Base-by-base conservation (phyloP, 2,113 vertebrate species). In the Sylvilagus bachmani region DNA sequence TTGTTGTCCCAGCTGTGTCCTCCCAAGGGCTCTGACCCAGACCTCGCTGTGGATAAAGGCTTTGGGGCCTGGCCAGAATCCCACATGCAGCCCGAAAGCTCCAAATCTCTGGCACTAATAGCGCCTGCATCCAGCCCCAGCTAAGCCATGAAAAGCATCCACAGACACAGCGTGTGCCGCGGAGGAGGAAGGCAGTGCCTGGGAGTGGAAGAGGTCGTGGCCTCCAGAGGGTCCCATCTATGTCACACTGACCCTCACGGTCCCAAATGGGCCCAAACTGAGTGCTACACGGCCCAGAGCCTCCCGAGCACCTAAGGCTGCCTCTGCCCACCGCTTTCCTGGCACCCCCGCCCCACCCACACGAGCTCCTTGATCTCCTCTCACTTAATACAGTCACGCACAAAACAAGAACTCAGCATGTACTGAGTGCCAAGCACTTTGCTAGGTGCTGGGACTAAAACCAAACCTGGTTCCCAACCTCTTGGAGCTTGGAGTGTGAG, bases 101-200 rank as follows among this genome's bases (percentile, higher is more conserved):
- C 53, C 61, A 87, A 44, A 64, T 27, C 66, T 29, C 44, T 17
- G 9, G 74, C 12, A 13, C n/a, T 53, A 6, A 87, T 5, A 10
- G 44, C 6, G 44, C 19, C 2, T 24, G 1, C 24, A 36, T 58
- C 13, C 9, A 4, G 12, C 25, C 67, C 25, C 21, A 81, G 17
- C 53, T 83, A 83, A 80, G 55, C 16, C 70, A 55, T 1, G 10
- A 21, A n/a, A 77, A 91, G 7, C 21, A 73, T 78, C 16, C 0
- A 3, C 22, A 13, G 33, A 62, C 67, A 2, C 66, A 17, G 5
- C 1, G 0, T 1, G 0, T 31, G 6, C 53, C 51, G 22, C 22
- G 17, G 2, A 64, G 8, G 1, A 12, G 29, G 6, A 44, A 44
- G 31, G 3, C 0, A 1, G 21, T 17, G 7, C 13, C 51, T 66